Evolutionary conservation across 1,140 invertebrate genomes (phyloP).

Genomic region (Paraescarpia echinospica): DNA sequence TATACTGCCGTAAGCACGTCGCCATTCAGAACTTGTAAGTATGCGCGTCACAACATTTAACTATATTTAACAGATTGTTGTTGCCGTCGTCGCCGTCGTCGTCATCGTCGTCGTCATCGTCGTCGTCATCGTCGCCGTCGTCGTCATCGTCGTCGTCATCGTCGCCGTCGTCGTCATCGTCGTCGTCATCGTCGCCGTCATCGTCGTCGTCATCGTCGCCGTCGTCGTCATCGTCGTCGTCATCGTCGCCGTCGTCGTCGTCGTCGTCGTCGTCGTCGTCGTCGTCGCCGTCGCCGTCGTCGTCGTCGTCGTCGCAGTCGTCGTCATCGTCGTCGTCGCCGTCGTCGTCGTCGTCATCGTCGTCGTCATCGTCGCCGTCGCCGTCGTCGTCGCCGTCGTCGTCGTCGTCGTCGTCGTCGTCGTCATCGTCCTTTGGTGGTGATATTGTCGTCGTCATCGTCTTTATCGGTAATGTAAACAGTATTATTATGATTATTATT

Average conservation of each 20-base stretch:
- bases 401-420: neutral
- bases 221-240: neutral
- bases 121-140: no score
- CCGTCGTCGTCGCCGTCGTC: neutral
- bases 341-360: constrained; percentile 10
- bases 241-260: neutral
- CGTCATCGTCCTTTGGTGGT: neutral
- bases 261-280: constrained; percentile 14
- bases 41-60: no score
- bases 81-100: no score
- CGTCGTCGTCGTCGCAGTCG: no score
- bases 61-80: no score
- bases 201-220: no score
- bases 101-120: no score
- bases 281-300: neutral
- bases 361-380: neutral
- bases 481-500: neutral
- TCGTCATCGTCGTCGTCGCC: constrained; percentile 3
- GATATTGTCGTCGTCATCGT: neutral
- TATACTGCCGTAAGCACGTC: no score
- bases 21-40: no score
- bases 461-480: neutral
- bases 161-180: no score
- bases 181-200: no score
- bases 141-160: no score